Evolutionary conservation across 2,113 vertebrate genomes (phyloP), one percentile per base, ranked within the genome.

Genomic region (Hypanus sabinus): DNA sequence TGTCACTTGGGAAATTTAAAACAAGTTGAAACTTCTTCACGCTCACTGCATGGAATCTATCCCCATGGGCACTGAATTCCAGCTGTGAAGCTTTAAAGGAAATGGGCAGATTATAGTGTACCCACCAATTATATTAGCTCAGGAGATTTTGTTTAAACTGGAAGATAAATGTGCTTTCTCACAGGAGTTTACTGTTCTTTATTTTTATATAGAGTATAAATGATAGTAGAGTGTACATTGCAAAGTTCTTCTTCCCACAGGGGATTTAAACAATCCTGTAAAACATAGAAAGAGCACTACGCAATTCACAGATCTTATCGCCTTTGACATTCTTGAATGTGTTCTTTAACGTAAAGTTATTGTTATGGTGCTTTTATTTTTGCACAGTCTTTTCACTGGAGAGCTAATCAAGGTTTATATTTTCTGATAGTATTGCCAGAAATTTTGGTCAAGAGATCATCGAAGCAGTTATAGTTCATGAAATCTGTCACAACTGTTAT

Each of bases 71-170:
- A n/a, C 5, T 10, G 30, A 60, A 33, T 65, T 60, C 60, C 62
- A 33, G 30, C 33, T 33, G 16, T 18, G 65, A 90, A 90, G 1
- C 85, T 33, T 90, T 7, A 65, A 90, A 14, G n/a, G 6, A 18
- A 60, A 88, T 65, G 20, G 12, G 65, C 62, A 12, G 22, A 73
- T 65, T 73, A 73, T 73, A 73, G 38, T 33, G 30, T 16, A n/a
- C 14, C 10, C n/a, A 33, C 2, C n/a, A 12, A n/a, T 65, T 20
- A 33, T 33, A 8, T 90, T 60, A 57, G 46, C 55, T 57, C 30
- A 18, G 30, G 60, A 73, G 71, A 65, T 33, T 90, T 90, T 79
- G n/a, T 87, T 87, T n/a, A 87, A 65, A 88, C 85, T 90, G 60
- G 20, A 90, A 90, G n/a, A 7, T 65, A 55, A 8, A 83, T 24